Base-by-base conservation (phyloP, 2,888 invertebrate species). In the Thereva unica region DNA sequence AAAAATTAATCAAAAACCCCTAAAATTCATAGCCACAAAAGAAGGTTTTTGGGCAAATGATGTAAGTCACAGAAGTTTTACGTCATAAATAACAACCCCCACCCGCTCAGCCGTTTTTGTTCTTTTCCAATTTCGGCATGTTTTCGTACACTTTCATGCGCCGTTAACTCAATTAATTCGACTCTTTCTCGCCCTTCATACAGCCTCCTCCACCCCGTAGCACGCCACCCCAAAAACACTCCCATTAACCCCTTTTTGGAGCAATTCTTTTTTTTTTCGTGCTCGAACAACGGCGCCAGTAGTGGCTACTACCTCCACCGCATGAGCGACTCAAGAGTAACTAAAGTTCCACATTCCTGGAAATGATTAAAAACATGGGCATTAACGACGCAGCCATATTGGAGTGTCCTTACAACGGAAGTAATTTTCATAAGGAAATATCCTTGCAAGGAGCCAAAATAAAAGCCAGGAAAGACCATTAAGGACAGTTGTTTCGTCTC, bases 401-500 rank as follows among this genome's bases (percentile, higher is more conserved):
- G 49, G 63, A 63, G 42, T 63, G 63, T 63, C 52, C 52, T 63
- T 63, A 63, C 42, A 63, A 42, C 42, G 6, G 42, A 42, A 52
- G 41, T 63, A 37, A 63, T 50, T 52, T 50, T 63, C 63, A 63
- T 63, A 59, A 59, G 49, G 45, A 49, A 59, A 41, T 12, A 23
- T 23, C 41, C 23, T 55, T 12, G 12, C 8, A 23, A 40, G 6
- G 55, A 38, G 12, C 37, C 12, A 9, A 37, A 47, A 37, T 47
- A 38, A 38, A 37, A 10, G 37, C 49, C 49, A 49, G 49, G 12
- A 49, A 3, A 38, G 7, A 12, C 59, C 59, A 59, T 59, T 59
- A 59, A 45, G 59, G 59, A 47, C 59, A 59, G 59, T 59, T 59
- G 59, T 59, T 59, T 59, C 59, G 49, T 59, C 49, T 59, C 49